phyloP scores from a whole-genome alignment of 2,797 vertebrate genomes.

The Setipinna tenuifilis region DNA sequence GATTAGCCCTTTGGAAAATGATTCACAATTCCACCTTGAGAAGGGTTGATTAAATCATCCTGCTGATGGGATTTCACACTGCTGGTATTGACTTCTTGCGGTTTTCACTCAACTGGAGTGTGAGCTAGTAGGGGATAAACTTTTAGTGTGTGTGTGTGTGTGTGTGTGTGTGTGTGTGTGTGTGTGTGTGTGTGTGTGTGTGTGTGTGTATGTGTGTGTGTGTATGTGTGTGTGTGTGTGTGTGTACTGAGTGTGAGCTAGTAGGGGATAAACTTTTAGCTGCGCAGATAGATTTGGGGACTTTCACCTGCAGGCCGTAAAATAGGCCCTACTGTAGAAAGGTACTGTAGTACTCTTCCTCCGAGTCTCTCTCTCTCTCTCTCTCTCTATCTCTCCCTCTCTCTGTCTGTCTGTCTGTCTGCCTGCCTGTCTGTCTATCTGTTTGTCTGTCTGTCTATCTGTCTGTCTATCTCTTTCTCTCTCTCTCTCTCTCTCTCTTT shows the following conservation, averaged over 20 bases:
- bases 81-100: neutral
- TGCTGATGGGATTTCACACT: neutral
- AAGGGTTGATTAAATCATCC: neutral
- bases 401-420: too few species aligned
- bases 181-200: too few species aligned
- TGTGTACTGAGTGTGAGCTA: neutral
- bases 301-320: neutral
- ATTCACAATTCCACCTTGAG: conserved; percentile 2
- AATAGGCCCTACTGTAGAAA: neutral
- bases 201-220: too few species aligned
- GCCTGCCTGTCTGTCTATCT: too few species aligned
- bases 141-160: neutral
- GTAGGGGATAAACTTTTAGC: neutral
- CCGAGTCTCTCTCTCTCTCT: neutral
- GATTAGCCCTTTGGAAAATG: conserved; percentile 19
- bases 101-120: neutral
- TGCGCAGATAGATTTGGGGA: neutral
- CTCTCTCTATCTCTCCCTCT: neutral
- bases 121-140: neutral
- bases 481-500: neutral
- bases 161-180: too few species aligned
- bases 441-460: neutral
- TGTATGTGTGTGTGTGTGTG: too few species aligned
- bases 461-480: neutral
- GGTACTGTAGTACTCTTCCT: too few species aligned